phyloP scores from a whole-genome alignment of 2,888 invertebrate genomes.

The Lydus trimaculatus region DNA sequence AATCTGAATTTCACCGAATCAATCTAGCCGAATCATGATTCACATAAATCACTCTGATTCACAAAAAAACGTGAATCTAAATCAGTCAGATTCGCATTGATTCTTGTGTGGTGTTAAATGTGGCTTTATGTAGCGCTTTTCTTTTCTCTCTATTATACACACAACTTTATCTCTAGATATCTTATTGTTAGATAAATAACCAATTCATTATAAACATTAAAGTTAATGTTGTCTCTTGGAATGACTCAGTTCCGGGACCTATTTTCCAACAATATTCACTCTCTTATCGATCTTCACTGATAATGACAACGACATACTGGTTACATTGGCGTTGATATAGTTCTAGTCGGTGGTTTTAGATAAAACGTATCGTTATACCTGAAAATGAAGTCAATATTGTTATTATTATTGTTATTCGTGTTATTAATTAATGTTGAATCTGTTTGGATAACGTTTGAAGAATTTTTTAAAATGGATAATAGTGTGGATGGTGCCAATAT shows the following conservation, averaged over 20 bases:
- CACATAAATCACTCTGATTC: no score
- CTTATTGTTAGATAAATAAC: no score
- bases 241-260: background rate
- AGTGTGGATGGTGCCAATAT: conserved; percentile 27
- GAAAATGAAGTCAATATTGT: conserved; percentile 8
- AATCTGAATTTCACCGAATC: no score
- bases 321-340: background rate
- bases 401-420: conserved; percentile 11
- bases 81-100: no score
- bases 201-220: no score
- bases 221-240: background rate
- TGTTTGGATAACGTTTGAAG: conserved; percentile 25
- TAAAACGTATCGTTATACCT: background rate
- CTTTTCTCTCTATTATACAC: no score
- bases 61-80: no score
- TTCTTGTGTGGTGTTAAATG: no score
- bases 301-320: background rate
- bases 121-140: no score
- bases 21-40: no score
- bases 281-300: conserved; percentile 11
- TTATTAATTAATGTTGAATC: conserved; percentile 13
- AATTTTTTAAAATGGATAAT: conserved; percentile 19
- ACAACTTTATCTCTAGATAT: no score
- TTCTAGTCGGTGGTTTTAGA: conserved; percentile 13
- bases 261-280: background rate